These are phyloP conservation scores for Stictonetta naevosa DNA, from an alignment of 2,113 vertebrate species.

Conservation along the genomic window DNA sequence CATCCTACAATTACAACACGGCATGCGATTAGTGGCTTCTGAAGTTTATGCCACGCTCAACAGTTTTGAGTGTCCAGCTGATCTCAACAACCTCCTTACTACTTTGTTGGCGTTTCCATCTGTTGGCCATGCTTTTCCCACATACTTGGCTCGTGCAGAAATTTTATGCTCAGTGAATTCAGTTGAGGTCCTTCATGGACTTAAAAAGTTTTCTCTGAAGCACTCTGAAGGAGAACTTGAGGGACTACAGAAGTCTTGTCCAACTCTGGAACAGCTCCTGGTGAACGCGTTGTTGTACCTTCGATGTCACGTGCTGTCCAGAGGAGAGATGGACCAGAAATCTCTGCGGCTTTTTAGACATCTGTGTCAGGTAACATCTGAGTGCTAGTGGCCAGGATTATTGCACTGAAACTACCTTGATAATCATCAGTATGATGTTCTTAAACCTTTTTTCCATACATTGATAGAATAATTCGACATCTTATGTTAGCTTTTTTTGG, in stretches of 20 bases:
- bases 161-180: slow-evolving; percentile 87
- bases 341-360: slow-evolving; percentile 89
- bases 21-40: slow-evolving; percentile 91
- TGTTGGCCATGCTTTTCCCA: slow-evolving; percentile 76
- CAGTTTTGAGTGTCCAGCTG: slow-evolving; percentile 60
- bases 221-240: slow-evolving; percentile 50
- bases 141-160: slow-evolving; percentile 86
- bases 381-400: background rate
- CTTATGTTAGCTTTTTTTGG: background rate
- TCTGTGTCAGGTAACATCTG: slow-evolving; percentile 86
- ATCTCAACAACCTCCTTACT: slow-evolving; percentile 78
- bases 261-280: slow-evolving; percentile 81
- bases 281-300: slow-evolving; percentile 88
- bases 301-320: slow-evolving; percentile 83
- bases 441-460: background rate
- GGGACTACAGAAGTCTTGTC: slow-evolving; percentile 59
- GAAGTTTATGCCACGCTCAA: slow-evolving; percentile 77
- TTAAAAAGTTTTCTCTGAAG: slow-evolving; percentile 81
- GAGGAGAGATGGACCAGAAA: slow-evolving; percentile 83
- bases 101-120: slow-evolving; percentile 88
- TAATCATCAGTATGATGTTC: background rate
- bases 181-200: slow-evolving; percentile 80
- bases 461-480: background rate
- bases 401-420: background rate
- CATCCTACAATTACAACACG: slow-evolving; percentile 89